Evolutionary conservation across 1,140 invertebrate species (phyloP).

Genomic region (Pseudachorutes palmiensis): DNA sequence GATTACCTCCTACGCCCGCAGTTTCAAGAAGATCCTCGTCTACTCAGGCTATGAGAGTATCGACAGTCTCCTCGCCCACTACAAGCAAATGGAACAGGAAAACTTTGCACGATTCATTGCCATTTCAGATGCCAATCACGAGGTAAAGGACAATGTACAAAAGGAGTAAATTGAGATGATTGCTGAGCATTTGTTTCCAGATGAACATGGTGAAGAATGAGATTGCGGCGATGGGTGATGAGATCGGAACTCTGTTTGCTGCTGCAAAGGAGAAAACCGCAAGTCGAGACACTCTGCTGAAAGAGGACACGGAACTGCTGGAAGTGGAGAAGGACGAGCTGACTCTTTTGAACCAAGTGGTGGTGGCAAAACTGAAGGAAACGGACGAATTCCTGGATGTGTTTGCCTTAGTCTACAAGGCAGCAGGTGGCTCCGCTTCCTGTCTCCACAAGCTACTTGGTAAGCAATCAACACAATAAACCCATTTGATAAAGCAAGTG

Average conservation of each 20-base stretch:
- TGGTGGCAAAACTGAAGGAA: neutral
- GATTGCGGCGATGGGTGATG: constrained; percentile 4
- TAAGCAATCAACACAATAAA: neutral
- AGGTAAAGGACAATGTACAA: constrained; percentile 8
- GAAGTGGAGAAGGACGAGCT: constrained; percentile 1
- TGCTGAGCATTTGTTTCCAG: constrained; percentile 8
- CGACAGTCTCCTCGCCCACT: constrained; percentile 15
- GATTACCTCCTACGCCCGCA: constrained; percentile 14
- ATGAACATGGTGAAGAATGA: constrained; percentile 3
- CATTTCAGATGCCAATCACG: constrained; percentile 29
- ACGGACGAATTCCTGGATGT: constrained; percentile 12
- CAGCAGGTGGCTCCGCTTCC: constrained; percentile 4
- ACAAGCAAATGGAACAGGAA: constrained; percentile 25
- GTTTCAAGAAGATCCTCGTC: constrained; percentile 18
- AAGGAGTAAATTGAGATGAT: neutral
- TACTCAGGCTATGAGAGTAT: constrained; percentile 6
- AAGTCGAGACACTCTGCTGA: neutral
- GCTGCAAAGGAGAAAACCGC: neutral
- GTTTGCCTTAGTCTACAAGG: constrained; percentile 13
- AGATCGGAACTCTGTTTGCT: constrained; percentile 15
- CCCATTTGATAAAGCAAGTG: no score
- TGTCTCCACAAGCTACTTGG: constrained; percentile 17
- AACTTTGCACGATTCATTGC: constrained; percentile 27
- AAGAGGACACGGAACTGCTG: neutral
- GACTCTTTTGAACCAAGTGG: neutral